These are phyloP conservation scores for Odocoileus virginianus DNA, from an alignment of 2,113 vertebrate species.

Conservation along the genomic window DNA sequence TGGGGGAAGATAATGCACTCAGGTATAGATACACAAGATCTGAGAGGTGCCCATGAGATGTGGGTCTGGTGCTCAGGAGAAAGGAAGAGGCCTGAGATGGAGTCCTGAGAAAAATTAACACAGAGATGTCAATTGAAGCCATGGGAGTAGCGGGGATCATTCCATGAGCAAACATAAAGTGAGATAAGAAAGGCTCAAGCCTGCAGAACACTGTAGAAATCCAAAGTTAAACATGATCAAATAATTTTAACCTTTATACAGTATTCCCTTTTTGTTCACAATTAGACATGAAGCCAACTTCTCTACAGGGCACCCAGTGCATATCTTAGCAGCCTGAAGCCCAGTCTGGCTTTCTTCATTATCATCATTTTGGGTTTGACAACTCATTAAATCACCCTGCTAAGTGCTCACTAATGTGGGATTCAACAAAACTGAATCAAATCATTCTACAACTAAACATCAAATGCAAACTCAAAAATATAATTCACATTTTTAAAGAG, in stretches of 20 bases:
- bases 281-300: background rate
- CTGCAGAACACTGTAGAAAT: background rate
- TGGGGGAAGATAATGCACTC: background rate
- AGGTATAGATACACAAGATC: background rate
- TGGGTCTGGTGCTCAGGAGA: background rate
- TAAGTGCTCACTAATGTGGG: slow-evolving; percentile 15
- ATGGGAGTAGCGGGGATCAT: background rate
- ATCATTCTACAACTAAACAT: slow-evolving; percentile 38
- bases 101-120: background rate
- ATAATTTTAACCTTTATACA: background rate
- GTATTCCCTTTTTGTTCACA: background rate
- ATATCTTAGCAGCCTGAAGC: background rate
- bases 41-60: accelerated
- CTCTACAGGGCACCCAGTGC: background rate
- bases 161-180: background rate
- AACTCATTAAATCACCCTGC: background rate
- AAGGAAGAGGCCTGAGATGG: background rate
- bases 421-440: slow-evolving; percentile 56
- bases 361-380: background rate
- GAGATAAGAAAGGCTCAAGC: background rate
- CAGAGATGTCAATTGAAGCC: background rate
- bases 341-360: background rate
- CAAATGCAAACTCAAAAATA: slow-evolving; percentile 49
- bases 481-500: slow-evolving; percentile 40
- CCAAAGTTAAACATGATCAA: background rate